phyloP scores from a whole-genome alignment of 2,113 vertebrate genomes.

The Catharus bicknelli region DNA sequence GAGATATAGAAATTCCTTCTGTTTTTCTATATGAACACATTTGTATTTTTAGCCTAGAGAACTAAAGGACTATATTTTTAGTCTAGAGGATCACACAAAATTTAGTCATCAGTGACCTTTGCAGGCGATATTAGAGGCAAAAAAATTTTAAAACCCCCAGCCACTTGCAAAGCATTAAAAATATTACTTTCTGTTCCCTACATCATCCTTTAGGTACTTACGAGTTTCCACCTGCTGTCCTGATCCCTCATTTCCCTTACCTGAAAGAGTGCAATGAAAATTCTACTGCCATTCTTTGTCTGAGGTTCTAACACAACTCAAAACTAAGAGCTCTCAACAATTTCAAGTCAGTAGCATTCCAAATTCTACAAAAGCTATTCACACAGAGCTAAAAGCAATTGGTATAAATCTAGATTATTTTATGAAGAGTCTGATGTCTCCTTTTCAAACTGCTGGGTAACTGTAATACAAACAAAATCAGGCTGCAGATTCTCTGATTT shows the following conservation, averaged over 20 bases:
- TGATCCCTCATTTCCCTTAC: conserved; percentile 44
- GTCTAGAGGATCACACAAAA: neutral
- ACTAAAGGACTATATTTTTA: neutral
- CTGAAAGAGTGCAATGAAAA: conserved; percentile 71
- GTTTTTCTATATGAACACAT: neutral
- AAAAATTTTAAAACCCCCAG: neutral
- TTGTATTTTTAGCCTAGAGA: neutral
- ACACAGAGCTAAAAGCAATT: neutral
- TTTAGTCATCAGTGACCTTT: neutral
- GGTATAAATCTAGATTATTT: neutral
- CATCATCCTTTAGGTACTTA: neutral
- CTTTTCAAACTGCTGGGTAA: neutral
- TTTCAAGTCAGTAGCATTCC: neutral
- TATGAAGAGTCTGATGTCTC: neutral
- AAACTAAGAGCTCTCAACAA: neutral
- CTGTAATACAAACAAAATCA: neutral
- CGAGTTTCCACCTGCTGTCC: neutral
- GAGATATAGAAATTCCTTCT: neutral
- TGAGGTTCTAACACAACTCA: conserved; percentile 63
- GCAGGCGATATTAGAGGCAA: neutral
- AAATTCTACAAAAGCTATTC: neutral
- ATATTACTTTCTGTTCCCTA: neutral
- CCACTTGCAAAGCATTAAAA: neutral
- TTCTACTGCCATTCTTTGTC: conserved; percentile 62
- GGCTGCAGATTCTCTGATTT: neutral